Base-by-base conservation (phyloP, 2,888 invertebrate genomes). In the Galerucella pusilla region DNA sequence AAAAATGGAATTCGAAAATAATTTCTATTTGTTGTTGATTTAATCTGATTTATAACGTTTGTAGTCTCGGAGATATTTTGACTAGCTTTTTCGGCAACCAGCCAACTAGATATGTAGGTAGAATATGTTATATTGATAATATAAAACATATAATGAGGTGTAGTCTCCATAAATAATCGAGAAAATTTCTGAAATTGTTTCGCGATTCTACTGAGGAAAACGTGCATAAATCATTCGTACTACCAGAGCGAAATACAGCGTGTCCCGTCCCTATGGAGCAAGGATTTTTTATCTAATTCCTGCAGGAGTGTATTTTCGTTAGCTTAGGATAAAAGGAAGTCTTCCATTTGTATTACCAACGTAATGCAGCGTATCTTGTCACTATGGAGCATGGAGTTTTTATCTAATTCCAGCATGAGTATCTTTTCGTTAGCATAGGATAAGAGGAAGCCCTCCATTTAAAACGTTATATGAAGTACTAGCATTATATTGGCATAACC, bases 21-120 rank as follows among this genome's bases (percentile, higher is more conserved):
- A 49, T 49, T 49, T 49, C 11, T 12, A 49, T 49, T 49, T 49
- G 12, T 49, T 49, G 46, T 12, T 49, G 12, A 12, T 49, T 49
- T 12, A 49, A 3, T 49, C 46, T 49, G 49, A 49, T 14, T 49
- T 14, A 49, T 49, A 14, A 49, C 2, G 14, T 14, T 49, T 57
- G 57, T 57, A 57, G 10, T 16, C 57, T 16, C 9, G 2, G 10
- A 10, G 57, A 57, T 57, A 57, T 57, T 57, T 57, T 57, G 20
- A 57, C 10, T 16, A 20, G 16, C 57, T 9, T 9, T 57, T 57
- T 57, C 57, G 57, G 57, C 57, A 57, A 57, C 57, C 16, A 9
- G 57, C 57, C 57, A 57, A 57, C 16, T 57, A 57, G 57, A 57
- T 20, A 16, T 57, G 57, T 57, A 20, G 57, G 57, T 57, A 57